Evolutionary conservation across 2,797 vertebrate genomes (phyloP).

Genomic region (Mormyrops boulengeri): DNA sequence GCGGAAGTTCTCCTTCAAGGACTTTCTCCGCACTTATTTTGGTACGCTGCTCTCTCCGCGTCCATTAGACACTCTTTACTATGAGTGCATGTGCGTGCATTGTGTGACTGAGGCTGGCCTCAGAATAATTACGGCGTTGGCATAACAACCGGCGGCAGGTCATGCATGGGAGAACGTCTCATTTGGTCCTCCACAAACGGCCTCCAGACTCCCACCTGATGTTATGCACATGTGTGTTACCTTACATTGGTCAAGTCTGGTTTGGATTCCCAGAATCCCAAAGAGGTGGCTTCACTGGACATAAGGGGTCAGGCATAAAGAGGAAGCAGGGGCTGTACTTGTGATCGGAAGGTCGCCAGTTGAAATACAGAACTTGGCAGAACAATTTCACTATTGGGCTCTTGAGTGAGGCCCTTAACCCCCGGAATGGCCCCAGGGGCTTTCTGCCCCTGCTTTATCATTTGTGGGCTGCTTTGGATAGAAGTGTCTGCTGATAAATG

Average conservation of each 20-base stretch:
- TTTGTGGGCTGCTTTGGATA: neutral
- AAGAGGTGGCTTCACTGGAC: neutral
- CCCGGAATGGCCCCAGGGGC: neutral
- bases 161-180: neutral
- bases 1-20: neutral
- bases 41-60: neutral
- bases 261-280: neutral
- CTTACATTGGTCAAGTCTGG: neutral
- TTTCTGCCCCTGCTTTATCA: neutral
- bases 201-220: neutral
- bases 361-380: neutral
- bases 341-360: neutral
- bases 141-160: slow-evolving; percentile 12
- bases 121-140: neutral
- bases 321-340: neutral
- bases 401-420: neutral
- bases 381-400: neutral
- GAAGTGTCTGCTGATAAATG: neutral
- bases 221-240: neutral
- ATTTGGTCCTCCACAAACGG: neutral
- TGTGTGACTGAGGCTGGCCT: neutral
- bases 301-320: neutral
- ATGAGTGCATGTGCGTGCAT: neutral
- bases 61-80: neutral
- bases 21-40: neutral